A percentile compares a stretch with the other conserved stretches of the same genome.
Conservation (phyloP, 2,888 invertebrate genomes). For the Melanophora roralis region DNA sequence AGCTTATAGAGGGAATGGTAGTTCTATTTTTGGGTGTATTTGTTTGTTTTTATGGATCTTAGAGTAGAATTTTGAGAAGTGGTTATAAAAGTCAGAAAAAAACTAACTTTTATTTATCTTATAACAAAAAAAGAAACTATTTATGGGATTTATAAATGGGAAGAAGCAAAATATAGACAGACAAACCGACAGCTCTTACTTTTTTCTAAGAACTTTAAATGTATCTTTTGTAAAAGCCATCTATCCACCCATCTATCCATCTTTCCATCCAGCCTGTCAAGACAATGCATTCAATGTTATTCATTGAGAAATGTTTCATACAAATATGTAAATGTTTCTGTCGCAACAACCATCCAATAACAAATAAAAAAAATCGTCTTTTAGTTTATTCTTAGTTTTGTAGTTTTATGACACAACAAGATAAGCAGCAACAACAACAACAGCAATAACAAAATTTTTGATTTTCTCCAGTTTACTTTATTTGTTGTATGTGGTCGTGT, state of each 20-base stretch:
- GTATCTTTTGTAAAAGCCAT: too few species aligned
- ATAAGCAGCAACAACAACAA: background rate
- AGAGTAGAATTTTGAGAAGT: background rate
- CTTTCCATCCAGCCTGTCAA: background rate
- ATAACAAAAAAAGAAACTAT: background rate
- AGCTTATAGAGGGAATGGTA: background rate
- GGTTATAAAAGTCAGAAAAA: background rate
- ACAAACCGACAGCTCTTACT: too few species aligned
- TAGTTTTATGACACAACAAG: slow-evolving; percentile 4
- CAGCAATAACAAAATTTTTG: background rate
- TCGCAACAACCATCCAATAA: background rate
- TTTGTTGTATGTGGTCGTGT: background rate
- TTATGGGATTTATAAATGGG: too few species aligned
- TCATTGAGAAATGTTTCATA: background rate
- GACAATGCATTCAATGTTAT: background rate
- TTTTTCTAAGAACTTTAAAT: too few species aligned
- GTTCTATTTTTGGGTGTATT: background rate
- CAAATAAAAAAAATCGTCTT: background rate
- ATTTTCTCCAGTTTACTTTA: background rate
- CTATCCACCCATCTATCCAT: too few species aligned
- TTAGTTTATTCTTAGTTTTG: background rate
- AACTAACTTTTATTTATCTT: background rate
- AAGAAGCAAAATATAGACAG: too few species aligned
- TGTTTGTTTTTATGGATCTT: background rate
- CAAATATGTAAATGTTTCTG: background rate